phyloP scores from a whole-genome alignment of 2,888 invertebrate genomes.

The Ceriagrion tenellum region DNA sequence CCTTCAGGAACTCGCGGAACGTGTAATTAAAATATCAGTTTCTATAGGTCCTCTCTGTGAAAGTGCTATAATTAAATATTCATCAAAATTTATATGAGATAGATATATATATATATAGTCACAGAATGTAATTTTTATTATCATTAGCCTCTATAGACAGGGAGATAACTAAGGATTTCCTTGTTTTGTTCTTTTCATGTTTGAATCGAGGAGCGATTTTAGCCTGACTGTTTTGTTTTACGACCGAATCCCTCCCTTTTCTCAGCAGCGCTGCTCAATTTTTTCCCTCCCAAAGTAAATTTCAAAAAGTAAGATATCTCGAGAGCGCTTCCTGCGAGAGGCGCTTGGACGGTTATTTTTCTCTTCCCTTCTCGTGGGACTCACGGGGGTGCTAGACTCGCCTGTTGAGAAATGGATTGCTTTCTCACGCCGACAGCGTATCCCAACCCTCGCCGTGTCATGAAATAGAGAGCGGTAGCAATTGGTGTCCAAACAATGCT shows the following conservation, averaged over 20 bases:
- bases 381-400: neutral
- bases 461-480: neutral
- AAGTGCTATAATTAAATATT: too few species aligned
- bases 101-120: too few species aligned
- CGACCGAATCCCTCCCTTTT: neutral
- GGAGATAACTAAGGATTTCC: too few species aligned
- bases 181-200: too few species aligned
- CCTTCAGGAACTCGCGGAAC: too few species aligned
- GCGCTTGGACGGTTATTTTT: neutral
- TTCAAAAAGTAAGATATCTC: neutral
- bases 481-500: neutral
- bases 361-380: neutral
- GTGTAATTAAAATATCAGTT: too few species aligned
- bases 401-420: conserved; percentile 3
- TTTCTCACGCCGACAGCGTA: neutral
- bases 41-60: too few species aligned
- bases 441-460: neutral
- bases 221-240: neutral
- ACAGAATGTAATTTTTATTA: too few species aligned
- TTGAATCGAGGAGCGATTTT: neutral
- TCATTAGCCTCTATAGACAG: too few species aligned
- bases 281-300: neutral
- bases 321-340: neutral
- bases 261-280: neutral
- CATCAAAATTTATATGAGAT: too few species aligned